These are phyloP conservation scores for Parapristionchus giblindavisi DNA, from an alignment of 2,888 invertebrate species.

Conservation along the genomic window DNA sequence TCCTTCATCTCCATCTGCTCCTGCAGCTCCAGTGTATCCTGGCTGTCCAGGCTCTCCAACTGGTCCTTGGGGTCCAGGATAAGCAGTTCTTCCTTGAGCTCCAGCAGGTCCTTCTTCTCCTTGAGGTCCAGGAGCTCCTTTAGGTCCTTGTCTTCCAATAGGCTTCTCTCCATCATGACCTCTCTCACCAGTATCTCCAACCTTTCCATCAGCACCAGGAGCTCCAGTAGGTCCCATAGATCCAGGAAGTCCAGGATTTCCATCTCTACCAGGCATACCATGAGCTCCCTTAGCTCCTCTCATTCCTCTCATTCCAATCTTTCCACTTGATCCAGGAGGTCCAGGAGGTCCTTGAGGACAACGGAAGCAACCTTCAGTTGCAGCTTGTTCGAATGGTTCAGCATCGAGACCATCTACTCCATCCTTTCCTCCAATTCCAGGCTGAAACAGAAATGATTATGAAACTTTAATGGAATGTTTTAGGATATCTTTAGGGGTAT, in stretches of 20 bases:
- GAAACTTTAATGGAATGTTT: background rate
- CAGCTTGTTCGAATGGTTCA: constrained; percentile 12
- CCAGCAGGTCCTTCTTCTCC: constrained; percentile 49
- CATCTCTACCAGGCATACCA: constrained; percentile 44
- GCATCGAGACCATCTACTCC: constrained; percentile 25
- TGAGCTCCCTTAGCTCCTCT: constrained; percentile 49
- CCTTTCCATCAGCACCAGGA: constrained; percentile 39
- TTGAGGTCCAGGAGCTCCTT: constrained; percentile 37
- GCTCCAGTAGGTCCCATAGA: constrained; percentile 43
- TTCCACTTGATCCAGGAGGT: constrained; percentile 44
- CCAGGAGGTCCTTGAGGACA: constrained; percentile 37
- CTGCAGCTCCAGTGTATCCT: constrained; percentile 42
- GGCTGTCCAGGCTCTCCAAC: constrained; percentile 33
- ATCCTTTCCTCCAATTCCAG: constrained; percentile 20
- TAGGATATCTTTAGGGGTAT: background rate
- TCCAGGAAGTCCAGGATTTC: constrained; percentile 43
- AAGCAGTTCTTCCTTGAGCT: constrained; percentile 26
- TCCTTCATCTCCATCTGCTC: constrained; percentile 49
- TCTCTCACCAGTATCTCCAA: constrained; percentile 34
- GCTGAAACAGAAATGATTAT: constrained; percentile 23
- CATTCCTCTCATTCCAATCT: constrained; percentile 48
- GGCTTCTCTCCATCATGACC: constrained; percentile 42
- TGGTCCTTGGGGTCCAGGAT: constrained; percentile 36
- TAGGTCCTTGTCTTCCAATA: constrained; percentile 40
- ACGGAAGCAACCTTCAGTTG: constrained; percentile 35